These are phyloP conservation scores for Apamea monoglypha DNA, from an alignment of 2,888 invertebrate species.

Conservation along the genomic window DNA sequence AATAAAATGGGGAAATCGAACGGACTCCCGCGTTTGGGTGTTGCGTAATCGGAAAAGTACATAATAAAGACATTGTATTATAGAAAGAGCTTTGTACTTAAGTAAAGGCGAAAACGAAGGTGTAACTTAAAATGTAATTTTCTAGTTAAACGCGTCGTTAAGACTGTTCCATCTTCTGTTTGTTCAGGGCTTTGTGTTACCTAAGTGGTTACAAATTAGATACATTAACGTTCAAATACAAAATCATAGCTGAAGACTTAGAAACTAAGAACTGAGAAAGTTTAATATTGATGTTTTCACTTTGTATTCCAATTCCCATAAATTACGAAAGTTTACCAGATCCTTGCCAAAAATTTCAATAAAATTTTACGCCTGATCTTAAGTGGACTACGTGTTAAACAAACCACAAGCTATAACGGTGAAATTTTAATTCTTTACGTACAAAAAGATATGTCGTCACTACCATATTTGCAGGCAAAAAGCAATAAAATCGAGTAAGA, in stretches of 20 bases:
- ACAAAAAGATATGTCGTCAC: slow-evolving; percentile 34
- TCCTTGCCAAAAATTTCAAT: background rate
- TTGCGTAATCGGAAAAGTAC: slow-evolving; percentile 42
- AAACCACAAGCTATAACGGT: slow-evolving; percentile 1
- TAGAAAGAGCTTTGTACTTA: slow-evolving; percentile 3
- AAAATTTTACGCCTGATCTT: slow-evolving; percentile 6
- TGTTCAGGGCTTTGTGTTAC: background rate
- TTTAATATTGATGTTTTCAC: background rate
- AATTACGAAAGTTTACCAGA: background rate
- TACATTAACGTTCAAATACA: background rate
- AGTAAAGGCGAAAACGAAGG: background rate
- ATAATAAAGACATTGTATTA: background rate
- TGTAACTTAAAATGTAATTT: background rate
- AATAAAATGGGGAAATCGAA: slow-evolving; percentile 43
- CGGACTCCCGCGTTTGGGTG: slow-evolving; percentile 8
- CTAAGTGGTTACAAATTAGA: slow-evolving; percentile 10
- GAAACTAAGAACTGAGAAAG: background rate
- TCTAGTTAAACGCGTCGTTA: slow-evolving; percentile 4
- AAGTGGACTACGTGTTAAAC: slow-evolving; percentile 20
- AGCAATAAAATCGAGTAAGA: slow-evolving; percentile 60
- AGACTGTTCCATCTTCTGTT: background rate
- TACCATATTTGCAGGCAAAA: slow-evolving; percentile 51
- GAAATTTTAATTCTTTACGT: slow-evolving; percentile 23
- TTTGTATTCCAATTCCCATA: background rate
- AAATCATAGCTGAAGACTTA: background rate